Percentiles rank a stretch among this genome's conserved stretches.
Evolutionary conservation across 2,113 vertebrate species (phyloP).

Genomic region (Vanacampus margaritifer): DNA sequence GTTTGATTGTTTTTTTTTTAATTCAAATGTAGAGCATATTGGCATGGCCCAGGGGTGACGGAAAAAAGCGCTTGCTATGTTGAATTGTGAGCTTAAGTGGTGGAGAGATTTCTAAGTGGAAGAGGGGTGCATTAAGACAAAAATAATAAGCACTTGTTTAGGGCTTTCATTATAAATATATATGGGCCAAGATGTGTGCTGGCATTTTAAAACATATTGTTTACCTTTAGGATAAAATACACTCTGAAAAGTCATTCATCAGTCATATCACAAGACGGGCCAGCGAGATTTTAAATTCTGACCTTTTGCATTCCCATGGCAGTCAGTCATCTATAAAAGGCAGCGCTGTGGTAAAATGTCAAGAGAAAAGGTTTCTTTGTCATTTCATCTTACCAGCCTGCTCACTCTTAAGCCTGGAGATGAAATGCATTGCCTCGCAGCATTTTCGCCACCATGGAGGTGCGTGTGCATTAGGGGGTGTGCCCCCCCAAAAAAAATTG

Average conservation of each 20-base stretch:
- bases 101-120: neutral
- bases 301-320: constrained; percentile 32
- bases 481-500: too few species aligned
- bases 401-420: neutral
- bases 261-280: neutral
- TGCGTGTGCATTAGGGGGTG: too few species aligned
- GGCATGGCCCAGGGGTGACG: too few species aligned
- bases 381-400: constrained; percentile 4
- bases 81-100: neutral
- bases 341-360: neutral
- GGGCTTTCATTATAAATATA: neutral
- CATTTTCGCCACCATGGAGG: neutral
- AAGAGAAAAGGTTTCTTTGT: constrained; percentile 3
- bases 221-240: neutral
- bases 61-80: too few species aligned
- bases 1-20: too few species aligned
- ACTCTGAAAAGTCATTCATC: neutral
- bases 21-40: too few species aligned
- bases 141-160: neutral
- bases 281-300: neutral
- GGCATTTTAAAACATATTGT: neutral
- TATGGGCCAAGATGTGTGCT: neutral
- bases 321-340: constrained; percentile 30
- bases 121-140: neutral
- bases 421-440: neutral